phyloP scores from a whole-genome alignment of 2,888 invertebrate species.

The Heteropelma amictum region DNA sequence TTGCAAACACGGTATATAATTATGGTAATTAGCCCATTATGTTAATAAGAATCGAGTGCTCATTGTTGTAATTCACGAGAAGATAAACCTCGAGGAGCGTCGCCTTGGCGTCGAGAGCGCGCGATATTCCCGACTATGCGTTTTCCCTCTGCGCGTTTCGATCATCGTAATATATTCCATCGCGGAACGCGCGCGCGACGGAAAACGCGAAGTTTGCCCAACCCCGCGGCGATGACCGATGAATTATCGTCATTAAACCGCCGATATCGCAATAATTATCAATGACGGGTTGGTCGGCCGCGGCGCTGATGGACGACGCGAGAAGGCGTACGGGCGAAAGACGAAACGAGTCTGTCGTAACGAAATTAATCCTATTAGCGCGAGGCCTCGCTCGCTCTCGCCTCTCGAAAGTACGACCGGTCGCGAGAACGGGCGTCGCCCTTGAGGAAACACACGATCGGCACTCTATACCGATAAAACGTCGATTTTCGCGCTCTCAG shows the following conservation, averaged over 20 bases:
- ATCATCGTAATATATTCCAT: no score
- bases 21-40: constrained; percentile 29
- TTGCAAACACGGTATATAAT: background rate
- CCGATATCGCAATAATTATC: constrained; percentile 30
- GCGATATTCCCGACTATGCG: no score
- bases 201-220: no score
- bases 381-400: constrained; percentile 22
- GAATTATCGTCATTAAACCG: background rate
- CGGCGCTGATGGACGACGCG: no score
- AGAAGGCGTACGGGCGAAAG: constrained; percentile 48
- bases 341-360: constrained; percentile 52
- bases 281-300: constrained; percentile 50
- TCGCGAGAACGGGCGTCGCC: no score
- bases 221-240: no score
- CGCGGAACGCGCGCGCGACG: no score
- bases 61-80: constrained; percentile 33
- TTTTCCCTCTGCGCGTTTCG: no score
- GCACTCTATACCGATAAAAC: no score
- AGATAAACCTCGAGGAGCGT: no score
- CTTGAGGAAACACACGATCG: no score
- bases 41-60: constrained; percentile 46
- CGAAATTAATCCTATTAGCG: constrained; percentile 56
- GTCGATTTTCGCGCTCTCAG: constrained; percentile 10
- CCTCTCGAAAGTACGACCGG: no score
- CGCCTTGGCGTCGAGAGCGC: background rate